These are phyloP conservation scores for Moxostoma hubbsi DNA, from an alignment of 2,797 vertebrate genomes.

Conservation along the genomic window DNA sequence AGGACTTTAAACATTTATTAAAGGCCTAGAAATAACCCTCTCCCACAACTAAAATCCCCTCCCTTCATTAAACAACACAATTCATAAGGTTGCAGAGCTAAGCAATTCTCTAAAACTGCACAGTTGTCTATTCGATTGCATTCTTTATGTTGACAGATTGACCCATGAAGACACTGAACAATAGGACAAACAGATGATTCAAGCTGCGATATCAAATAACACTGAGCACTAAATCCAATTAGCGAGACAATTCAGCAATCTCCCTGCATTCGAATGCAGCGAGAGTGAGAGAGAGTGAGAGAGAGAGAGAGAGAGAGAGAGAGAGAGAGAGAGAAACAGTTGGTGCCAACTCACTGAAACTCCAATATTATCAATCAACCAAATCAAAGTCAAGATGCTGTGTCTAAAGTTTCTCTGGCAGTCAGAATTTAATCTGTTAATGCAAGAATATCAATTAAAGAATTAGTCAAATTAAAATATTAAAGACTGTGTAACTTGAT, in stretches of 20 bases:
- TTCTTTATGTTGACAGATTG: slow-evolving; percentile 45
- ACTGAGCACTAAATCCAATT: slow-evolving; percentile 59
- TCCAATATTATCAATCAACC: slow-evolving; percentile 47
- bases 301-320: neutral
- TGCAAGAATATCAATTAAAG: slow-evolving; percentile 48
- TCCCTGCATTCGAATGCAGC: slow-evolving; percentile 42
- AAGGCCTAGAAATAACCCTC: neutral
- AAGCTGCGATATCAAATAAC: slow-evolving; percentile 71
- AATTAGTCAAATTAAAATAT: slow-evolving; percentile 48
- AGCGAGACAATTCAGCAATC: slow-evolving; percentile 43
- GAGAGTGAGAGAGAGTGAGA: slow-evolving; percentile 12
- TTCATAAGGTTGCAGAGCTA: slow-evolving; percentile 54
- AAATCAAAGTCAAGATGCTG: slow-evolving; percentile 29
- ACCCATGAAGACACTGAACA: slow-evolving; percentile 69
- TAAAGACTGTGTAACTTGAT: slow-evolving; percentile 45
- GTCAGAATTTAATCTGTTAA: slow-evolving; percentile 48
- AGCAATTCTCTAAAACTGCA: slow-evolving; percentile 59
- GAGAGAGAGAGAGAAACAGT: slow-evolving; percentile 25
- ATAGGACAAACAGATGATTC: slow-evolving; percentile 75
- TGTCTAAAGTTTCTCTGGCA: slow-evolving; percentile 9
- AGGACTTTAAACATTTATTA: neutral
- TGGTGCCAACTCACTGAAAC: slow-evolving; percentile 42
- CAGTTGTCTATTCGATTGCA: slow-evolving; percentile 35
- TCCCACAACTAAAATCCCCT: slow-evolving; percentile 5
- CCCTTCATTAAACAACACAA: slow-evolving; percentile 33